Conservation (phyloP, 2,797 vertebrate species). For the Silurus lanzhouensis region DNA sequence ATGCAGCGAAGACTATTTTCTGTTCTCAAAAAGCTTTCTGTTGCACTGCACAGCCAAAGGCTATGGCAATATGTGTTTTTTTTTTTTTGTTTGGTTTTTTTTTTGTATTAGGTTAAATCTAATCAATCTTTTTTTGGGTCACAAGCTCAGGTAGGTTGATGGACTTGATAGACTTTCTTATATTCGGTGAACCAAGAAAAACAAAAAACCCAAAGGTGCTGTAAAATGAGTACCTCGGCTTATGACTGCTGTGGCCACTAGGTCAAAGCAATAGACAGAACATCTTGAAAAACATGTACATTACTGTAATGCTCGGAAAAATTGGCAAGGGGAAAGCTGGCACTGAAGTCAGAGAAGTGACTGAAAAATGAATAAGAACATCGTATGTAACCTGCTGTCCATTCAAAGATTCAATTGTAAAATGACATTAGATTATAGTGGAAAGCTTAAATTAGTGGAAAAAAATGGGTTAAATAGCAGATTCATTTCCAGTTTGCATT, state of each 20-base stretch:
- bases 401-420: neutral
- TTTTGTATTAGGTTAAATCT: slow-evolving; percentile 1
- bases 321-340: neutral
- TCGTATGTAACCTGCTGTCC: neutral
- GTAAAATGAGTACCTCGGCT: neutral
- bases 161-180: neutral
- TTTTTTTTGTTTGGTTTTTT: neutral
- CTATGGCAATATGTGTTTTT: neutral
- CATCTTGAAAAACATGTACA: neutral
- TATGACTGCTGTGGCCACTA: neutral
- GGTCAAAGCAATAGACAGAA: neutral
- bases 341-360: neutral
- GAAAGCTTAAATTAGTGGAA: neutral
- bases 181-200: neutral
- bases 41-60: slow-evolving; percentile 15
- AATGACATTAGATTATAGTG: neutral
- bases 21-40: slow-evolving; percentile 6
- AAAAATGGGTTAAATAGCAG: neutral
- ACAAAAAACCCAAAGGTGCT: neutral
- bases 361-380: neutral
- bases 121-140: neutral
- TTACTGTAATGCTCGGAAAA: neutral
- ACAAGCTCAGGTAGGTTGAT: slow-evolving; percentile 7
- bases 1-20: slow-evolving; percentile 13
- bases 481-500: neutral